A percentile compares a stretch with the other conserved stretches of the same genome.
Evolutionary conservation across 1,140 invertebrate genomes (phyloP).

Genomic region (Diplogasteroides magnus): DNA sequence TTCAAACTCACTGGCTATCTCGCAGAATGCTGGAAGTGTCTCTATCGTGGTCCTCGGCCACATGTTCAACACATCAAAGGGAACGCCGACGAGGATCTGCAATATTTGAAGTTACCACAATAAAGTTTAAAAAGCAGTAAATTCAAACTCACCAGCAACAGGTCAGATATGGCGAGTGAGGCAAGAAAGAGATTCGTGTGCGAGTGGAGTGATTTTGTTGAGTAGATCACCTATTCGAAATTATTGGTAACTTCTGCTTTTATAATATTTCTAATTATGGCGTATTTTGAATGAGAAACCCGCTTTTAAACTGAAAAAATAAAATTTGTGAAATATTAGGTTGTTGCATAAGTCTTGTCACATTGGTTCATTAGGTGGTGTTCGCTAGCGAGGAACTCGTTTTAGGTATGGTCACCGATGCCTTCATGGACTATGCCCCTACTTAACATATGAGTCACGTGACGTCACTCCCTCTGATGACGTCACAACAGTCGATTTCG

Average conservation of each 20-base stretch:
- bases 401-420: too few relatives aligned
- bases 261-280: neutral
- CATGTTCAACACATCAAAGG: constrained; percentile 52
- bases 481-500: too few relatives aligned
- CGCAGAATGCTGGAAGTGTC: constrained; percentile 35
- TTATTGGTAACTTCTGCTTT: neutral
- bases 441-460: too few relatives aligned
- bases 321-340: too few relatives aligned
- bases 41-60: constrained; percentile 20
- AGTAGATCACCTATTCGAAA: neutral
- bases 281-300: neutral
- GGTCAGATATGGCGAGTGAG: constrained; percentile 80
- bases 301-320: too few relatives aligned
- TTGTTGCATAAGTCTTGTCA: too few relatives aligned
- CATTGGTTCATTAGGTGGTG: too few relatives aligned
- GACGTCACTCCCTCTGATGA: too few relatives aligned
- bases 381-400: too few relatives aligned
- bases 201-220: neutral
- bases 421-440: too few relatives aligned
- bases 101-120: neutral
- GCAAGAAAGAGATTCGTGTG: constrained; percentile 78
- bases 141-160: constrained; percentile 65
- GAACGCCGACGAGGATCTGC: constrained; percentile 63
- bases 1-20: constrained; percentile 37
- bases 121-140: neutral